These are phyloP conservation scores for Corythaixoides concolor DNA, from an alignment of 2,113 vertebrate genomes.

Conservation along the genomic window DNA sequence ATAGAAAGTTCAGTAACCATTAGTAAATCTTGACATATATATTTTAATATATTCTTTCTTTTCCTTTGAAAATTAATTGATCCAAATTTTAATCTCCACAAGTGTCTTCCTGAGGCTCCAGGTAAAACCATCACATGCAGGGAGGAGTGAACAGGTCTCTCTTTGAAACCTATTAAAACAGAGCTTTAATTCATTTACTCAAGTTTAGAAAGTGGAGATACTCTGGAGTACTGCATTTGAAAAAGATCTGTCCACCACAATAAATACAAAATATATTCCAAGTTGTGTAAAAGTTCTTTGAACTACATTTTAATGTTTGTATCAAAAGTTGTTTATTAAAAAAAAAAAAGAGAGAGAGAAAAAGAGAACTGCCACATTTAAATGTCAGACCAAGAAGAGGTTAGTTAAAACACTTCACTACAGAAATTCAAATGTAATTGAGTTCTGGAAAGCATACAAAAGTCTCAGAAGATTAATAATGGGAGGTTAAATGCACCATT, in stretches of 20 bases:
- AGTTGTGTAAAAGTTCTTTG: background rate
- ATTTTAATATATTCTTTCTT: background rate
- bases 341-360: background rate
- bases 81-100: background rate
- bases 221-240: background rate
- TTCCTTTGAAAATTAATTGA: background rate
- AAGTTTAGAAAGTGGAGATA: background rate
- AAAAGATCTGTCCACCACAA: background rate
- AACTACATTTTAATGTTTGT: background rate
- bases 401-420: background rate
- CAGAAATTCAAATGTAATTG: conserved; percentile 8
- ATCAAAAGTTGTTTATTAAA: background rate
- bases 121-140: background rate
- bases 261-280: background rate
- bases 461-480: conserved; percentile 28
- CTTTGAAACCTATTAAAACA: background rate
- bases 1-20: background rate
- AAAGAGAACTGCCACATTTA: background rate
- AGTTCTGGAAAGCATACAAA: background rate
- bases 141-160: background rate
- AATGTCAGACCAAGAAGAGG: background rate
- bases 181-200: background rate
- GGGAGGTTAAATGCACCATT: background rate
- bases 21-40: background rate
- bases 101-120: background rate